Base-by-base conservation (phyloP, 2,888 invertebrate species). In the Pseudanteris insignis region DNA sequence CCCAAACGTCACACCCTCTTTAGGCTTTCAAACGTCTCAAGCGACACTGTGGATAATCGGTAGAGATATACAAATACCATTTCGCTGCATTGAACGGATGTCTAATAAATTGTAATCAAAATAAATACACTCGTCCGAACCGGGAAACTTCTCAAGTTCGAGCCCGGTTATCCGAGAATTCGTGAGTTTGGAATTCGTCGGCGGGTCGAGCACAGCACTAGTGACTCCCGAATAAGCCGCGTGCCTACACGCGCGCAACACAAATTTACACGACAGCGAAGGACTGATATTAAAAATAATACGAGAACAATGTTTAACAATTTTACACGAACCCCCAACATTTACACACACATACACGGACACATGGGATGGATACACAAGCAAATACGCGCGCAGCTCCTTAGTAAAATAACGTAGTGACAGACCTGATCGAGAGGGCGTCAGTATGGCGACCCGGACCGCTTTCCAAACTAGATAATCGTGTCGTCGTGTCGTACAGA, bases 401-500 rank as follows among this genome's bases (percentile, higher is more conserved):
- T 63, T 63, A 63, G 59, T 59, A 44, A 63, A 62, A 60, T 63
- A 63, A 54, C 38, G 66, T 68, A 65, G 65, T 66, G 57, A 66
- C 18, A 18, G 54, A 55, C 60, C 58, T 47, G 65, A 65, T 57
- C 55, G 55, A 60, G 63, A 61, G 51, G 46, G 38, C 61, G 64
- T 51, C 59, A 37, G 40, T n/a, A 51, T 47, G 54, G 64, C 64
- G 60, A 50, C 32, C 65, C 64, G 65, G 66, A 57, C 67, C 64
- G 63, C 65, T 71, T 72, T 71, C 70, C 70, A 70, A 69, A 69
- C 63, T 72, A 72, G 70, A 68, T 71, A 71, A 69, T 71, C 67
- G 69, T 68, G 62, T 69, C 66, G 63, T 70, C 69, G 68, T 68
- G 63, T 68, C 69, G 68, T 67, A 66, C 64, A 65, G 68, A 71